phyloP scores from a whole-genome alignment of 1,140 invertebrate species.

The Drosophila subobscura region DNA sequence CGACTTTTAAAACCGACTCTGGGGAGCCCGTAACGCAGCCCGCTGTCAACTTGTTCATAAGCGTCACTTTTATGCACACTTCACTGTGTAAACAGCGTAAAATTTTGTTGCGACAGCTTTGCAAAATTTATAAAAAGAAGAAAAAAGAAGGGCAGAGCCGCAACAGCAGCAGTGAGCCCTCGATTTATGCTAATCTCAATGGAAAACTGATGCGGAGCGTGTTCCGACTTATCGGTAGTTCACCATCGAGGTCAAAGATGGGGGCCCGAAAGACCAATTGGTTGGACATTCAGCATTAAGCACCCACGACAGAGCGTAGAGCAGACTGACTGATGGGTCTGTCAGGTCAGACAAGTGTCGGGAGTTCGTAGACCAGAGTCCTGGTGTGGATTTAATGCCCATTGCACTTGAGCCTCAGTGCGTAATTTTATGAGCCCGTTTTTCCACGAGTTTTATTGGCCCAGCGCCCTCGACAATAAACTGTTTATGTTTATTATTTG shows the following conservation, averaged over 20 bases:
- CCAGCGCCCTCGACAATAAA: constrained; percentile 73
- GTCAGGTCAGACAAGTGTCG: constrained; percentile 22
- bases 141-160: not conserved
- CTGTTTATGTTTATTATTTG: constrained; percentile 83
- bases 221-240: constrained; percentile 36
- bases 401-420: constrained; percentile 71
- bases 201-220: constrained; percentile 32
- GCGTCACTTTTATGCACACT: constrained; percentile 80
- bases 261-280: constrained; percentile 50
- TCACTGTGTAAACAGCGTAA: constrained; percentile 80
- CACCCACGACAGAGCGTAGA: constrained; percentile 16
- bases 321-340: not conserved
- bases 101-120: constrained; percentile 68
- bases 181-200: constrained; percentile 76
- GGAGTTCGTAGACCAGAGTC: not conserved
- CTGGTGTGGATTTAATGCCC: constrained; percentile 72
- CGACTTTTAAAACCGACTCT: constrained; percentile 75
- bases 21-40: constrained; percentile 15
- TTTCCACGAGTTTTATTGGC: constrained; percentile 73
- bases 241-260: constrained; percentile 12
- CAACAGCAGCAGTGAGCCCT: constrained; percentile 11
- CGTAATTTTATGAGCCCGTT: constrained; percentile 77
- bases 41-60: constrained; percentile 71
- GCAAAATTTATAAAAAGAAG: constrained; percentile 43
- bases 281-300: constrained; percentile 53